Base-by-base conservation (phyloP, 35 echinoderm and acorn worm species). In the Diadema setosum region DNA sequence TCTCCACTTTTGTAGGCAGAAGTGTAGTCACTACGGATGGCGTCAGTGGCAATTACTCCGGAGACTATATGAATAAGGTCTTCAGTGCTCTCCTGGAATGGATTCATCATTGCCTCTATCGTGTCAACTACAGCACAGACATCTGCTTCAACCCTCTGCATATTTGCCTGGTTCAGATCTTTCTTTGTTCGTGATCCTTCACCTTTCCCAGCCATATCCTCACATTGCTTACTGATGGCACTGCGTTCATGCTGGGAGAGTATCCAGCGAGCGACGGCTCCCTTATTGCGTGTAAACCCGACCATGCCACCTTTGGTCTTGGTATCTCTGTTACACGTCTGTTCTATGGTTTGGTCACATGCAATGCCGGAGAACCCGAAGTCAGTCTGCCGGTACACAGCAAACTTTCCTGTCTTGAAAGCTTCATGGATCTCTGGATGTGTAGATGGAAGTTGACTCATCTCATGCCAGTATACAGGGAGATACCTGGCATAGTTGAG, bases 401-500 rank as follows among this genome's bases (percentile, higher is more conserved):
- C 76, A 70, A 83, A 88, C 27, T 73, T 17, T 1, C 91, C 91
- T 33, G 67, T 37, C 39, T 25, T 50, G 20, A 83, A 82, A 8
- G 75, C 50, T 16, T 52, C 42, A 65, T 93, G 58, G 74, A 88
- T 82, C 5, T 60, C 16, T 30, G 87, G 92, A 67, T 94, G 82
- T 23, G 82, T 85, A 16, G 46, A 50, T 32, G 63, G 81, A 20
- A 94, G 63, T 49, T 85, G 24, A 29, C 59, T 46, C 87, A 94
- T 94, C 43, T 94, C 87, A 23, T 81, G 36, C 64, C 81, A 94
- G 81, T 94, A 94, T 3, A 48, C 73, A 41, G 92, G 74, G 24
- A 90, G 56, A 30, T 94, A 94, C 32, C 92, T 43, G 1, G 87
- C 65, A 90, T 94, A 94, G 56, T 94, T 90, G 1, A 34, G 81